Conservation (phyloP, 2,797 vertebrate species). For the Bovichtus diacanthus region DNA sequence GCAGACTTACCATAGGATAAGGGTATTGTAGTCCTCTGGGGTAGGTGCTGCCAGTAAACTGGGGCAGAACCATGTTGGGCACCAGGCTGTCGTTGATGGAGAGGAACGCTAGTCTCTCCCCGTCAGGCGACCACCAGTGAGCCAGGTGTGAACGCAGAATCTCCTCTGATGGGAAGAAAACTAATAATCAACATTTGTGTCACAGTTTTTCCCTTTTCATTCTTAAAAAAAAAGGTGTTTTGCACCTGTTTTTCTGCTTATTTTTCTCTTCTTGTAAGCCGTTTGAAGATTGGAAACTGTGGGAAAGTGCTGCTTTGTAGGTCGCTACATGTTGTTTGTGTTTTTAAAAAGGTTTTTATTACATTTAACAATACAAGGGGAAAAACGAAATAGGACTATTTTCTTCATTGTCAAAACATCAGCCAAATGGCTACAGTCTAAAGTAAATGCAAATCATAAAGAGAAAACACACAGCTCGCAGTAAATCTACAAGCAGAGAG, state of each 20-base stretch:
- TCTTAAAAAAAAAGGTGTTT: too few relatives aligned
- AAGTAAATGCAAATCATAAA: conserved; percentile 24
- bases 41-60: conserved; percentile 92
- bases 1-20: conserved; percentile 80
- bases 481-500: conserved; percentile 23
- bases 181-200: background rate
- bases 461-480: conserved; percentile 9
- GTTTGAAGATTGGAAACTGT: background rate
- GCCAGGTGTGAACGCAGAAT: conserved; percentile 91
- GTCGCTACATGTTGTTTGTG: too few relatives aligned
- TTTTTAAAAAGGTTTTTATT: too few relatives aligned
- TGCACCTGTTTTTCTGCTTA: background rate
- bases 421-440: conserved; percentile 5
- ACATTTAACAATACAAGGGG: too few relatives aligned
- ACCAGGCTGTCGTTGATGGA: conserved; percentile 93
- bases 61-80: conserved; percentile 92
- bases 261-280: background rate
- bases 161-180: conserved; percentile 86
- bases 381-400: background rate
- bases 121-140: conserved; percentile 98
- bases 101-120: conserved; percentile 94
- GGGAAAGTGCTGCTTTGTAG: background rate
- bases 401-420: conserved; percentile 6
- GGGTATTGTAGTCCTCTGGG: conserved; percentile 93
- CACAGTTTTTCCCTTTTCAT: too few relatives aligned